Percentiles rank a stretch among this genome's conserved stretches.
Evolutionary conservation across 2,888 invertebrate species (phyloP).

Genomic region (Athalia rosae): DNA sequence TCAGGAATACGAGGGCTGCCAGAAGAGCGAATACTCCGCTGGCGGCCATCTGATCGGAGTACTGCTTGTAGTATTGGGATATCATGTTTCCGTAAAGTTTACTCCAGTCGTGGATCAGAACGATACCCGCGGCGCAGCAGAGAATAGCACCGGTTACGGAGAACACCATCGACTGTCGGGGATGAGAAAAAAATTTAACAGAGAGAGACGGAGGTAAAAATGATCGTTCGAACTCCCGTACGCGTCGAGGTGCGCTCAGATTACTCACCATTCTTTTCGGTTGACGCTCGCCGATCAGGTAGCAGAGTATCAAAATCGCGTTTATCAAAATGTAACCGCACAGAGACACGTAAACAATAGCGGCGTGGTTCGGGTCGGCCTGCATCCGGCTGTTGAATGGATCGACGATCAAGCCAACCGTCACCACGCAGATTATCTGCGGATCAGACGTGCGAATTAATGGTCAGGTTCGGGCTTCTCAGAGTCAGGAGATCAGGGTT

Average conservation of each 20-base stretch:
- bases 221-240: no score
- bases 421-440: constrained; percentile 78
- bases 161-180: constrained; percentile 75
- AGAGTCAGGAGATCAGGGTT: no score
- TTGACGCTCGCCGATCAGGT: constrained; percentile 77
- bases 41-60: constrained; percentile 78
- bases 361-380: constrained; percentile 77
- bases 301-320: constrained; percentile 77
- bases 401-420: constrained; percentile 79
- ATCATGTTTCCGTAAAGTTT: constrained; percentile 72
- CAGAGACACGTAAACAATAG: constrained; percentile 80
- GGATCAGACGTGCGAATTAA: background rate
- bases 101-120: constrained; percentile 75
- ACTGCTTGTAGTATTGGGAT: constrained; percentile 77
- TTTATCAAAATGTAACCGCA: constrained; percentile 82
- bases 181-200: background rate
- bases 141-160: constrained; percentile 78
- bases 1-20: constrained; percentile 78
- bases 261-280: constrained; percentile 77
- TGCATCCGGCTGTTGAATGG: constrained; percentile 76
- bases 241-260: background rate
- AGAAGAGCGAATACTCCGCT: constrained; percentile 80
- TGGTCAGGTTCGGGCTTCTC: background rate
- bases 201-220: background rate
- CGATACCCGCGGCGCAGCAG: constrained; percentile 80